phyloP scores from a whole-genome alignment of 2,113 vertebrate species.

The Haemorhous mexicanus region DNA sequence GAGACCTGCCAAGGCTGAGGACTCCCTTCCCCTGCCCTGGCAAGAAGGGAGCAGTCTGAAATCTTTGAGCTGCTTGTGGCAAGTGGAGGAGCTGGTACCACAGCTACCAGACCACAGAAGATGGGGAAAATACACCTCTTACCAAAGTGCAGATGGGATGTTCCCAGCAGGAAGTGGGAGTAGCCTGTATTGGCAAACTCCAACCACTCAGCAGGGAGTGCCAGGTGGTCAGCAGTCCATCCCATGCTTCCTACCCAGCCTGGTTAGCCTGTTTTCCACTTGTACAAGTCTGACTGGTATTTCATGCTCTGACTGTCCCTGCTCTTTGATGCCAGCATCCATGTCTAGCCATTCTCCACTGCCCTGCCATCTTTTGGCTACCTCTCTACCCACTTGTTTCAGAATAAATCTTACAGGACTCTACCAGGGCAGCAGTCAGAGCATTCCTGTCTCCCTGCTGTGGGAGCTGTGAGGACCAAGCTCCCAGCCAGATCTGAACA shows the following conservation, averaged over 20 bases:
- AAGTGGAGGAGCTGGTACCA: background rate
- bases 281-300: constrained; percentile 10
- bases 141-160: background rate
- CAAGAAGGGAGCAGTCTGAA: background rate
- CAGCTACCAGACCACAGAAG: background rate
- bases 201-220: background rate
- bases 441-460: background rate
- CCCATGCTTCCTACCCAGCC: background rate
- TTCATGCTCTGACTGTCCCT: background rate
- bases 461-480: background rate
- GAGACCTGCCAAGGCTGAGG: background rate
- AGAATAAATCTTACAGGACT: background rate
- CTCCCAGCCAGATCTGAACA: background rate
- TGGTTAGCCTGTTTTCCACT: background rate
- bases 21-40: background rate
- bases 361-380: background rate
- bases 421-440: background rate
- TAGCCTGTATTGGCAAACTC: background rate
- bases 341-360: background rate
- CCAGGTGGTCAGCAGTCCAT: constrained; percentile 27
- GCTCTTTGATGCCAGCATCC: background rate
- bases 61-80: background rate
- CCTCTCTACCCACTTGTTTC: background rate
- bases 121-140: background rate
- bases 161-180: constrained; percentile 44